Percentiles rank a stretch among this genome's conserved stretches.
Conservation (phyloP, 2,797 vertebrate genomes). For the Rhinogobio ventralis region DNA sequence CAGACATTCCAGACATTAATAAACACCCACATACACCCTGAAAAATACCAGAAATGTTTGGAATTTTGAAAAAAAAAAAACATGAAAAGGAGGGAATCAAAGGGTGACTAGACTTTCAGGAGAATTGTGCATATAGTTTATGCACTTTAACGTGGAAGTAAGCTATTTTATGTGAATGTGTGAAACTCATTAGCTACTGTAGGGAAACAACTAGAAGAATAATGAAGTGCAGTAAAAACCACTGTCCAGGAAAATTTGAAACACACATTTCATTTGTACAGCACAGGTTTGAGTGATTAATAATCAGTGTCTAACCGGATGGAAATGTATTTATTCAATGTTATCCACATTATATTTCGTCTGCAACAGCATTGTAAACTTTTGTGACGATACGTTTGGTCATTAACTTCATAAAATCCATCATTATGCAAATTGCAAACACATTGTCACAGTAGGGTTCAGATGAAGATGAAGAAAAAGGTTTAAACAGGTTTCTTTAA, state of each 20-base stretch:
- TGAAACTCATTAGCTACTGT: background rate
- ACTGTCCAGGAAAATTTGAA: background rate
- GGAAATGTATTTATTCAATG: no score
- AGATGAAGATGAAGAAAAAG: no score
- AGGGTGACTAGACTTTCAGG: no score
- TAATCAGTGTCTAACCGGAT: no score
- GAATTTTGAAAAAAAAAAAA: background rate
- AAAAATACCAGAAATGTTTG: background rate
- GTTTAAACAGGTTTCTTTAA: no score
- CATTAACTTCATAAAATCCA: no score
- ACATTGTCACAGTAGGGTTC: no score
- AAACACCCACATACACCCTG: background rate
- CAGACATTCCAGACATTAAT: background rate
- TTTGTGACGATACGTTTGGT: no score
- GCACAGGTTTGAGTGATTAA: no score
- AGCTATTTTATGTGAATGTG: background rate
- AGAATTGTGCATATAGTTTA: background rate
- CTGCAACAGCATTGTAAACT: no score
- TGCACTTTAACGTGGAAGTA: background rate
- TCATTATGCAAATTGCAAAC: no score
- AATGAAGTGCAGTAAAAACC: background rate
- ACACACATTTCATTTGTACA: background rate
- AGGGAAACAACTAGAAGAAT: background rate
- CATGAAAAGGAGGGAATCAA: background rate
- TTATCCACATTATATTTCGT: no score